These are phyloP conservation scores for Ylistrum balloti DNA, from an alignment of 1,140 invertebrate genomes.

Conservation along the genomic window DNA sequence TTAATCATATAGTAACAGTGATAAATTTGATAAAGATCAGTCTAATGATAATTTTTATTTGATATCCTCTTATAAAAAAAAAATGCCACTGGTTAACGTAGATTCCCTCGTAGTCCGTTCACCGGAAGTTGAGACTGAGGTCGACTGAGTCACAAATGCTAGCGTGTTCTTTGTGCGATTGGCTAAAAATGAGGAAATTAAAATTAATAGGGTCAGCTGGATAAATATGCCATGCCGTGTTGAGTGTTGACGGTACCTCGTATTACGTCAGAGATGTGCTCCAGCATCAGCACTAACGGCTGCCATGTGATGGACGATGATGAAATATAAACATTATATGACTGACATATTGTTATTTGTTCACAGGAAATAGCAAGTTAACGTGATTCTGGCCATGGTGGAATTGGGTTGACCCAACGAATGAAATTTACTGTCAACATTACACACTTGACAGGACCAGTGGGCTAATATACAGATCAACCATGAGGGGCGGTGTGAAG, in stretches of 20 bases:
- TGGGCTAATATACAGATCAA: not conserved
- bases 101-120: not conserved
- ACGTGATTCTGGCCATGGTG: not conserved
- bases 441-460: not conserved
- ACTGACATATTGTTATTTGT: slow-evolving; percentile 10
- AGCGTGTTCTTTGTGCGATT: slow-evolving; percentile 57
- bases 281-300: slow-evolving; percentile 48
- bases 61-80: not conserved
- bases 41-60: not conserved
- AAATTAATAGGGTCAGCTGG: slow-evolving; percentile 42
- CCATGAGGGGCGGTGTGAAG: not conserved
- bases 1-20: not conserved
- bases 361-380: not conserved
- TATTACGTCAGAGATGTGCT: not conserved
- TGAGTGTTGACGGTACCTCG: not conserved
- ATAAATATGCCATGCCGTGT: slow-evolving; percentile 46
- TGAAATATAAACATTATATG: not conserved
- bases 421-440: not conserved
- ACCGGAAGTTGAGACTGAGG: slow-evolving; percentile 49
- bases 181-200: slow-evolving; percentile 47
- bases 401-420: not conserved
- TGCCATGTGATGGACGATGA: not conserved
- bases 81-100: not conserved
- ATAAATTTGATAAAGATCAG: not conserved
- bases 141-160: slow-evolving; percentile 49